Conservation (phyloP, 2,113 vertebrate genomes). For the Ptyas mucosa region DNA sequence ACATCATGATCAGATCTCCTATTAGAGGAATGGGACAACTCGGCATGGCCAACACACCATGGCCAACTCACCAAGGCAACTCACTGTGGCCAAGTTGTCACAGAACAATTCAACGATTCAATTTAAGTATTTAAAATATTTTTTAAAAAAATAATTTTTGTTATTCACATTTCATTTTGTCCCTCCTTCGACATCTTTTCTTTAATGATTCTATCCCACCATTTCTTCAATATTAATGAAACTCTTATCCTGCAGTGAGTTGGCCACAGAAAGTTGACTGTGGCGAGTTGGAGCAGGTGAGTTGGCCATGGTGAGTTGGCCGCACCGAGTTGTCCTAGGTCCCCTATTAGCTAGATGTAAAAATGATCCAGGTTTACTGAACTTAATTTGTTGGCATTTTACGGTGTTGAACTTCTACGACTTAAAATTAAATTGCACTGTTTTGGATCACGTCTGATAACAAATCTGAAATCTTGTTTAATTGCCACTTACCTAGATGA, state of each 20-base stretch:
- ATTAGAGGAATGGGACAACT: background rate
- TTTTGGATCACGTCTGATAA: background rate
- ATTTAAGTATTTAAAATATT: background rate
- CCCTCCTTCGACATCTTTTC: no score
- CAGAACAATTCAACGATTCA: background rate
- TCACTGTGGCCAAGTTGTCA: background rate
- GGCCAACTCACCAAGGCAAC: background rate
- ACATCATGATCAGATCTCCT: background rate
- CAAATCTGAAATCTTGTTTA: background rate
- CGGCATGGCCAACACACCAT: no score
- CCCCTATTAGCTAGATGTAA: background rate
- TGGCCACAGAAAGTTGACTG: no score
- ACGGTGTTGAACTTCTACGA: background rate
- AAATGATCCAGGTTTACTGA: background rate
- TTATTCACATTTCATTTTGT: no score
- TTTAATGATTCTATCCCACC: no score
- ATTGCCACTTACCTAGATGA: background rate
- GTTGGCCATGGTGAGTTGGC: no score
- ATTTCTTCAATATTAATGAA: no score
- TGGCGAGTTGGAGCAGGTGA: no score
- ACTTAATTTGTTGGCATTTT: background rate
- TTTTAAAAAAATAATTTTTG: no score
- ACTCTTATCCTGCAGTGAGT: no score
- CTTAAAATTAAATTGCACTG: background rate
- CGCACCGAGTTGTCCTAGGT: no score